Conservation (phyloP, 1,140 invertebrate genomes). For the Atopsyche davidsoni region DNA sequence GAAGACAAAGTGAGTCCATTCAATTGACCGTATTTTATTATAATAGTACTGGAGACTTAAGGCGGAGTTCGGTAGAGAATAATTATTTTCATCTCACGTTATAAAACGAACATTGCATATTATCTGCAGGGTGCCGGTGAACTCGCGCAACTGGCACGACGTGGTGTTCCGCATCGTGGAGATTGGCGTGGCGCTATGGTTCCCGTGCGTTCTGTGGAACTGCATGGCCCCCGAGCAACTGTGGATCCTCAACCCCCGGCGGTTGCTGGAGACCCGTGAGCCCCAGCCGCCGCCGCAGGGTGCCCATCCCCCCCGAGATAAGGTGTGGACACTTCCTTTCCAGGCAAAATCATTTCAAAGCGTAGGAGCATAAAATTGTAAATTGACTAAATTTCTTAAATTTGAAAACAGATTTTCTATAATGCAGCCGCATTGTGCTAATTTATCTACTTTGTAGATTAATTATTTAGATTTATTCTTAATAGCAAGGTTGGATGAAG, state of each 20-base stretch:
- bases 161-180: conserved; percentile 85
- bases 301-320: neutral
- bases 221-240: conserved; percentile 89
- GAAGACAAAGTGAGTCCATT: conserved; percentile 71
- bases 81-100: neutral
- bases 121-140: conserved; percentile 68
- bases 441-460: too few species aligned
- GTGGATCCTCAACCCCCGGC: conserved; percentile 89
- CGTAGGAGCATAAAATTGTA: too few species aligned
- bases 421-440: too few species aligned
- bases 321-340: too few species aligned
- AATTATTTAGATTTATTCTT: too few species aligned
- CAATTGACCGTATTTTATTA: neutral
- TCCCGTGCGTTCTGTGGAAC: conserved; percentile 89
- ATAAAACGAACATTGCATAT: neutral
- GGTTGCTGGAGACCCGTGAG: too few species aligned
- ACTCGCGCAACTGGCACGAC: conserved; percentile 87
- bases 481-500: too few species aligned
- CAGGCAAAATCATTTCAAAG: too few species aligned
- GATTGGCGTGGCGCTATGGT: conserved; percentile 91
- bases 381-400: too few species aligned
- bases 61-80: too few species aligned
- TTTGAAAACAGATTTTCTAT: too few species aligned
- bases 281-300: conserved; percentile 38
- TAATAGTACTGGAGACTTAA: too few species aligned